These are phyloP conservation scores for Cephus pygmeus DNA, from an alignment of 2,888 invertebrate genomes.

Conservation along the genomic window DNA sequence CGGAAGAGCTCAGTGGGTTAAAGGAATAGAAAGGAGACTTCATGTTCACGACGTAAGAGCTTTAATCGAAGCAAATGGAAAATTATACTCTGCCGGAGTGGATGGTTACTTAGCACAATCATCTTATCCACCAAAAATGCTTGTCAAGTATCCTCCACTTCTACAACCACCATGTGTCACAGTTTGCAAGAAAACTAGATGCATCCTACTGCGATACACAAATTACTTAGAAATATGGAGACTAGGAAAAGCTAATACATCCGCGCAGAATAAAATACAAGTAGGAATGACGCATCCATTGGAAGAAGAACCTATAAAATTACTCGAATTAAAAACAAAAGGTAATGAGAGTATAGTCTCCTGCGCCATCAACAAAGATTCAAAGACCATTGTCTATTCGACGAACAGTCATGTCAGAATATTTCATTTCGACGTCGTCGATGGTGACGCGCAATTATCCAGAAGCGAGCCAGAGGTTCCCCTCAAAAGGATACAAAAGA, in stretches of 20 bases:
- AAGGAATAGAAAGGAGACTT: slow-evolving; percentile 79
- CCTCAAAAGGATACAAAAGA: slow-evolving; percentile 52
- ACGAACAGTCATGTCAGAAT: slow-evolving; percentile 76
- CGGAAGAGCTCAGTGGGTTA: slow-evolving; percentile 81
- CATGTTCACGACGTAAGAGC: slow-evolving; percentile 91
- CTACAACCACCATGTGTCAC: slow-evolving; percentile 72
- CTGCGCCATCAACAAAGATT: slow-evolving; percentile 77
- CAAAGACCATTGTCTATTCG: slow-evolving; percentile 80
- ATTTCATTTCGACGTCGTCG: slow-evolving; percentile 73
- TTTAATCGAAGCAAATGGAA: slow-evolving; percentile 73
- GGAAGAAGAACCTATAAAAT: slow-evolving; percentile 72
- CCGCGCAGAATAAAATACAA: slow-evolving; percentile 43
- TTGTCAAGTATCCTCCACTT: slow-evolving; percentile 80
- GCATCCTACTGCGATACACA: slow-evolving; percentile 70
- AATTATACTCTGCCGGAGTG: slow-evolving; percentile 83
- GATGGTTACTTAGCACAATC: slow-evolving; percentile 83
- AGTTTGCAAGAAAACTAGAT: slow-evolving; percentile 69
- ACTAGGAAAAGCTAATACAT: slow-evolving; percentile 66
- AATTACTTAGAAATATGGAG: slow-evolving; percentile 75
- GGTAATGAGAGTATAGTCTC: slow-evolving; percentile 76
- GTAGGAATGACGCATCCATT: slow-evolving; percentile 45
- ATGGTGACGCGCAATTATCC: slow-evolving; percentile 51
- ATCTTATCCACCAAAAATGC: slow-evolving; percentile 75
- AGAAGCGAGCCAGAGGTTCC: slow-evolving; percentile 51
- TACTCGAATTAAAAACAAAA: slow-evolving; percentile 76